Evolutionary conservation across 2,113 vertebrate genomes (phyloP).

Genomic region (zebrafish (Danio rerio)): GRCz12tu NC_133182.1:48127001-48127500

Average conservation of each 20-base stretch:
- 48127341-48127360: constrained; percentile 70
- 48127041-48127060: constrained; percentile 99
- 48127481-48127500: constrained; percentile 99
- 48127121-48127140: constrained; percentile 99
- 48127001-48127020: constrained; percentile 75
- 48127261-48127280: constrained; percentile 80
- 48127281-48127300: constrained; percentile 65
- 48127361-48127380: constrained; percentile 81
- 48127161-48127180: constrained; percentile 55
- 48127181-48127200: constrained; percentile 77
- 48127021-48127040: constrained; percentile 90
- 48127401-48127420: constrained; percentile 92
- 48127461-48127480: constrained; percentile 99
- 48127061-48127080: constrained; percentile 99
- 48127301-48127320: constrained; percentile 92
- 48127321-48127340: constrained; percentile 55
- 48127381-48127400: constrained; percentile 85
- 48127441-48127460: constrained; percentile 98
- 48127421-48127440: constrained; percentile 81
- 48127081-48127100: constrained; percentile 99
- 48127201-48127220: constrained; percentile 68
- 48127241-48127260: constrained; percentile 80
- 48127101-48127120: constrained; percentile 99
- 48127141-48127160: constrained; percentile 68
- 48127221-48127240: constrained; percentile 59